Percentiles rank a stretch among this genome's conserved stretches.
Evolutionary conservation across 1,140 invertebrate genomes (phyloP).

Genomic region (Neoseiulus cucumeris): DNA sequence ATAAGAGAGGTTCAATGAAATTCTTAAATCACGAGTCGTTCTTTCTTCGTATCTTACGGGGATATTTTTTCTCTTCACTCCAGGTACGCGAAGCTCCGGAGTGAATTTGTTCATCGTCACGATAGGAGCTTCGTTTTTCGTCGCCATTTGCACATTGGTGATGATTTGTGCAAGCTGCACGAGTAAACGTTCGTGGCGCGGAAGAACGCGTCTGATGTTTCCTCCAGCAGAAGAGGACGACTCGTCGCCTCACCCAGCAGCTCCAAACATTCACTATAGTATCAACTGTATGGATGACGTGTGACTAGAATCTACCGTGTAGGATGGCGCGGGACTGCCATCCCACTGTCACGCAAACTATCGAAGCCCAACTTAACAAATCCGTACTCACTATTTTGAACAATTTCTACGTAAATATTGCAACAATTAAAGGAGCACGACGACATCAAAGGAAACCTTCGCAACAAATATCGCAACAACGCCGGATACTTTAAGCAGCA

Average conservation of each 20-base stretch:
- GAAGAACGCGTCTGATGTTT: background rate
- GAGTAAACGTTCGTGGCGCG: background rate
- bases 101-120: background rate
- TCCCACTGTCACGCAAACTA: background rate
- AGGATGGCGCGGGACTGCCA: constrained; percentile 8
- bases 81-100: background rate
- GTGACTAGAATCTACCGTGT: constrained; percentile 10
- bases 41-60: no score
- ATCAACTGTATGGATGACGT: constrained; percentile 6
- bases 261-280: background rate
- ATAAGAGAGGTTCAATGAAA: no score
- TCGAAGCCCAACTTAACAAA: no score
- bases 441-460: no score
- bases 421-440: no score
- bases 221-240: background rate
- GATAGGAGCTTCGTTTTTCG: background rate
- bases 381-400: no score
- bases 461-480: no score
- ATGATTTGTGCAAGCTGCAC: constrained; percentile 8
- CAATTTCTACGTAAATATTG: no score
- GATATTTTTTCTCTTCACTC: background rate
- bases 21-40: no score
- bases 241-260: background rate
- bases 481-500: no score
- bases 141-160: background rate